A percentile compares a stretch with the other conserved stretches of the same genome.
Evolutionary conservation across 2,888 invertebrate genomes (phyloP).

Genomic region (Acholoe squamosa): DNA sequence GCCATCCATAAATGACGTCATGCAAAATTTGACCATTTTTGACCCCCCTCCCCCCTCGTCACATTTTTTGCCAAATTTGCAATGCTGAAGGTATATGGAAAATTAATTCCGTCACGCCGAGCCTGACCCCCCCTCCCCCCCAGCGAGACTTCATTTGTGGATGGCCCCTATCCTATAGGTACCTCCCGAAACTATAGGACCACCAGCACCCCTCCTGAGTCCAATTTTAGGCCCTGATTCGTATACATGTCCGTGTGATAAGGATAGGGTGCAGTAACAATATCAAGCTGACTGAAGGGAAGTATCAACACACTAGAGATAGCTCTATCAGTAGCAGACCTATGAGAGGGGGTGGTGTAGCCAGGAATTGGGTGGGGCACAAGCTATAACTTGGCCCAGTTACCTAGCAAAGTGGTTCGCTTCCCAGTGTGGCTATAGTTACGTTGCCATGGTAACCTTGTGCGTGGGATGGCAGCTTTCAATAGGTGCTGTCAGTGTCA

Average conservation of each 20-base stretch:
- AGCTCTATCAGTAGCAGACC: not conserved
- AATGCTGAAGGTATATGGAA: no score
- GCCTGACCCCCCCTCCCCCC: no score
- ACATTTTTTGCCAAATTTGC: no score
- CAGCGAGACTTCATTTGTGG: no score
- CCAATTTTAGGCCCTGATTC: constrained; percentile 6
- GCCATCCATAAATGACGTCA: no score
- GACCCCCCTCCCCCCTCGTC: no score
- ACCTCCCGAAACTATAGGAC: no score
- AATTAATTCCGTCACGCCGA: no score
- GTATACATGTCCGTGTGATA: constrained; percentile 1
- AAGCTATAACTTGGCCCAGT: not conserved
- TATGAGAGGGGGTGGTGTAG: no score
- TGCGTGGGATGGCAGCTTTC: constrained; percentile 24
- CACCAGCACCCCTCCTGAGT: not conserved
- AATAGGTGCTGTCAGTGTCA: not conserved
- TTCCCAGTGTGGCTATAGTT: constrained; percentile 10
- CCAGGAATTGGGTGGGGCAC: not conserved
- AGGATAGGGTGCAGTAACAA: not conserved
- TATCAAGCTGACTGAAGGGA: not conserved
- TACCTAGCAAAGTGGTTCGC: not conserved
- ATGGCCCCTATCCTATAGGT: no score
- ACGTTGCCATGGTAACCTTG: constrained; percentile 23
- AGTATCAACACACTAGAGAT: not conserved
- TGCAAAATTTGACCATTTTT: no score